phyloP scores from a whole-genome alignment of 2,888 invertebrate genomes.

The Achlya flavicornis region DNA sequence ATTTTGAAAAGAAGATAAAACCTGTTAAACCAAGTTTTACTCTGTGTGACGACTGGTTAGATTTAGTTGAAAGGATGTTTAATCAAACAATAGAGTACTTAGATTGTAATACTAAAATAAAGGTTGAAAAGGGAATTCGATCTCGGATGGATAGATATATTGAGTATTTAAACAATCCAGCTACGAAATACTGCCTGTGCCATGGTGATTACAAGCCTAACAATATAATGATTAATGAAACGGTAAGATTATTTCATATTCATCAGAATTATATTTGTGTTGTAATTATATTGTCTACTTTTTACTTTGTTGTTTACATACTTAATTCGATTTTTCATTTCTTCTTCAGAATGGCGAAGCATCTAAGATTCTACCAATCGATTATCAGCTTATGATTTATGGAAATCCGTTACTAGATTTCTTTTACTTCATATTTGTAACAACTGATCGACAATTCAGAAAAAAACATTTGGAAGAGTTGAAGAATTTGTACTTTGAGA shows the following conservation, averaged over 20 bases:
- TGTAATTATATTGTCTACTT: background rate
- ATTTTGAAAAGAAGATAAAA: constrained; percentile 42
- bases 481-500: background rate
- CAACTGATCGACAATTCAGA: constrained; percentile 2
- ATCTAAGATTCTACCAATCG: constrained; percentile 2
- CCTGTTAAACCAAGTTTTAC: constrained; percentile 27
- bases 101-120: constrained; percentile 31
- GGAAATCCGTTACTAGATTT: constrained; percentile 3
- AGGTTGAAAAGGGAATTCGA: constrained; percentile 31
- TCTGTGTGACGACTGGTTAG: constrained; percentile 32
- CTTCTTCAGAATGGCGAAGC: background rate
- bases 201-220: constrained; percentile 9
- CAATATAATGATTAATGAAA: constrained; percentile 1
- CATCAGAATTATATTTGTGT: background rate
- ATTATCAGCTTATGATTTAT: background rate
- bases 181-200: constrained; percentile 12
- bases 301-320: too few species aligned
- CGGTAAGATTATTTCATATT: background rate
- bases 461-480: background rate
- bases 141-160: constrained; percentile 32
- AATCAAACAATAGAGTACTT: constrained; percentile 32
- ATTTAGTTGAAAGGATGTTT: constrained; percentile 35
- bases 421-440: background rate
- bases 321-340: background rate
- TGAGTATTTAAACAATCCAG: constrained; percentile 31